These are phyloP conservation scores for Homarus gammarus DNA, from an alignment of 2,888 invertebrate genomes.

Conservation along the genomic window DNA sequence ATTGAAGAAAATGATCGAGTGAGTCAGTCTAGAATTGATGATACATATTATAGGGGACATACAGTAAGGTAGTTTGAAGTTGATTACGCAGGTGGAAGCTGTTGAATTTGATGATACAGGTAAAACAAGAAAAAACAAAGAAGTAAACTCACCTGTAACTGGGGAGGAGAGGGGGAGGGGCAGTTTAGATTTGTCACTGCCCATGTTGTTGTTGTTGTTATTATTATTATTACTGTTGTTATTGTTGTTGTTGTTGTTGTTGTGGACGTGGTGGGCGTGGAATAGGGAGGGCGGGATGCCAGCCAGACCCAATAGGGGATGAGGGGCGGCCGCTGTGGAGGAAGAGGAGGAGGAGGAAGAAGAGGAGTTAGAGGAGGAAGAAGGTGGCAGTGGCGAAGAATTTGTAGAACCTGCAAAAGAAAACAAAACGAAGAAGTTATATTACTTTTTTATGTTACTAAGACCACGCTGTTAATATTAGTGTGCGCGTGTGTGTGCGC, in stretches of 20 bases:
- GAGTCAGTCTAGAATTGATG: too few species aligned
- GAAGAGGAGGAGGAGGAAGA: slow-evolving; percentile 66
- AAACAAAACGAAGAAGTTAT: background rate
- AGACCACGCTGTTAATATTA: background rate
- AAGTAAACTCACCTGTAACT: slow-evolving; percentile 72
- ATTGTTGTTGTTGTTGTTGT: slow-evolving; percentile 70
- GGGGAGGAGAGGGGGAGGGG: slow-evolving; percentile 72
- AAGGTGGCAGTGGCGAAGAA: slow-evolving; percentile 69
- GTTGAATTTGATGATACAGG: too few species aligned
- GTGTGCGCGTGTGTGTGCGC: background rate
- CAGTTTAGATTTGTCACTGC: slow-evolving; percentile 69
- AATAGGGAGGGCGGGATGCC: slow-evolving; percentile 69
- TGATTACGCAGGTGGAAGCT: too few species aligned
- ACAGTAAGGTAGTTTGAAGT: too few species aligned
- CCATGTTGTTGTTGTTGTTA: slow-evolving; percentile 65
- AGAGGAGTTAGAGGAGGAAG: slow-evolving; percentile 64
- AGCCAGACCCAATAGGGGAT: slow-evolving; percentile 61
- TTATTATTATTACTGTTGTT: slow-evolving; percentile 65
- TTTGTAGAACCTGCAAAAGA: slow-evolving; percentile 64
- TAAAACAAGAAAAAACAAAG: too few species aligned
- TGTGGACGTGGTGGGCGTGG: slow-evolving; percentile 67
- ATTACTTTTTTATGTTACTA: background rate
- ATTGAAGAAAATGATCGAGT: too few species aligned
- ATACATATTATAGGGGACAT: too few species aligned
- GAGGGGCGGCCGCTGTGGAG: slow-evolving; percentile 59